Evolutionary conservation across 2,797 vertebrate species (phyloP), one percentile per base, ranked within the genome.

Genomic region (Hemitrygon akajei): DNA sequence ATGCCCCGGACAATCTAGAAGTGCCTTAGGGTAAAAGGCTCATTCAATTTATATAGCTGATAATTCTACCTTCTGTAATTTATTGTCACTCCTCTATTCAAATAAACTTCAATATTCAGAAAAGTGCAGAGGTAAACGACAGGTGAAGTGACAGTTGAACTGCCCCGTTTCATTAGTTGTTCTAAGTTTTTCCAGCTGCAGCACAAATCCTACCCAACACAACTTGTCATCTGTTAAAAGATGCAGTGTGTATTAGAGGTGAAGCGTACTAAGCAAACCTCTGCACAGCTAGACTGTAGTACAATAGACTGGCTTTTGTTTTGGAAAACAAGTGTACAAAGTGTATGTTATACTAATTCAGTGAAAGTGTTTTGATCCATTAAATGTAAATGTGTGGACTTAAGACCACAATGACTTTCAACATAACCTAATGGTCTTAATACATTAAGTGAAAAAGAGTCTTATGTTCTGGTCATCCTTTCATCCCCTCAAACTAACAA

Each of bases 401-500:
- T 75, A 92, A 75, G 40, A 56, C 91, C 40, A 47, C 71, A n/a
- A 75, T 75, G 91, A 47, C 37, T 56, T 76, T 40, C 16, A 93
- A 58, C 69, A 75, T 34, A 91, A 69, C 20, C 27, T 60, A 71
- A 76, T 93, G 47, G 71, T 93, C 73, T 93, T 73, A 93, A 56
- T 56, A 75, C 40, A 92, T 73, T 73, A 34, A 89, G 60, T 89
- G 7, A 34, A 89, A 34, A 89, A 89, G 30, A 34, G 60, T 76
- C 25, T 18, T 75, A 93, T 93, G 37, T 93, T 93, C 22, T 93
- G 71, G 73, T 56, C 2, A 75, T 30, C 71, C 40, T 92, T 75
- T 76, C 91, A 30, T 93, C 47, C 40, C 25, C 37, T 93, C 73
- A 93, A 93, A 56, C 40, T 79, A 97, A 97, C 97, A 98, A 97